Conservation (phyloP, 2,888 invertebrate species). For the Stratiomys singularior region DNA sequence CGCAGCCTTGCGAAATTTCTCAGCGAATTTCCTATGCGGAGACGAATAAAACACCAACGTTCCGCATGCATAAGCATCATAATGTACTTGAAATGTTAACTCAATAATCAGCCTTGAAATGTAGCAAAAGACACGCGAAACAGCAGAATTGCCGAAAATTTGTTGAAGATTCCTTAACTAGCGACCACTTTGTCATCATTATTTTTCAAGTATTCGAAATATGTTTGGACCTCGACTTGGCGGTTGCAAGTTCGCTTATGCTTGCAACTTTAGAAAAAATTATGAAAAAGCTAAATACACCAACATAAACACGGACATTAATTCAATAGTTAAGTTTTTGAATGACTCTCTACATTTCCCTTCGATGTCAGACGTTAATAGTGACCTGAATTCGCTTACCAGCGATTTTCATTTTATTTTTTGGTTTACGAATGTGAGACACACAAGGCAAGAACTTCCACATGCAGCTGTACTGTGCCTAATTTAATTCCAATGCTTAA, state of each 20-base stretch:
- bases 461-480: neutral
- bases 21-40: too few relatives aligned
- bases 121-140: neutral
- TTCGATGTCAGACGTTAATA: neutral
- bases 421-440: too few relatives aligned
- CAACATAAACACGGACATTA: neutral
- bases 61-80: neutral
- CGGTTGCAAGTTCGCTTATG: neutral
- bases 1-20: too few relatives aligned
- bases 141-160: neutral
- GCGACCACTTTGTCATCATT: neutral
- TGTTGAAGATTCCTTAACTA: neutral
- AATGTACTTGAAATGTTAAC: neutral
- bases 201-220: neutral
- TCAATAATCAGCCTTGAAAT: neutral
- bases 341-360: neutral
- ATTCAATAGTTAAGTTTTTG: neutral
- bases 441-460: neutral
- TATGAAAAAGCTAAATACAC: neutral
- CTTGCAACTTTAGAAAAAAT: neutral
- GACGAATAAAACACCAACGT: neutral
- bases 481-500: neutral
- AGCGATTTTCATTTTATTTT: slow-evolving; percentile 6
- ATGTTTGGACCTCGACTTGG: neutral
- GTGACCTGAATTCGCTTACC: slow-evolving; percentile 3